These are phyloP conservation scores for Cheilosia grossa DNA, from an alignment of 2,888 invertebrate genomes.

Conservation along the genomic window DNA sequence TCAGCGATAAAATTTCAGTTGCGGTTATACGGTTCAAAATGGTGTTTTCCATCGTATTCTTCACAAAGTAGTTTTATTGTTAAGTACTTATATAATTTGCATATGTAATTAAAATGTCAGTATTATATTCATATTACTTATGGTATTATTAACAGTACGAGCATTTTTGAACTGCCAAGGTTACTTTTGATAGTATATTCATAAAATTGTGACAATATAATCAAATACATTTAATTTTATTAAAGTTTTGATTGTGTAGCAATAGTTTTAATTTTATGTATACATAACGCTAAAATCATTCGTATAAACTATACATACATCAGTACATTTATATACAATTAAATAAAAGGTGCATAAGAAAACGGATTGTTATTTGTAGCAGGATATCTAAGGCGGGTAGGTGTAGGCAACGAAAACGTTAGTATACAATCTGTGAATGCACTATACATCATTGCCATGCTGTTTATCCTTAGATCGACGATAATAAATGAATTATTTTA, in stretches of 20 bases:
- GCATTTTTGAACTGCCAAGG: constrained; percentile 23
- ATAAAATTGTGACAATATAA: constrained; percentile 63
- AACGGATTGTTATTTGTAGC: neutral
- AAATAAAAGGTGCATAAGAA: constrained; percentile 8
- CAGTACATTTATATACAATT: constrained; percentile 14
- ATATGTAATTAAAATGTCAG: constrained; percentile 7
- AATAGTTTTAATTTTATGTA: constrained; percentile 42
- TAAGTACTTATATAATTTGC: neutral
- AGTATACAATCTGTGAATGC: too few relatives aligned
- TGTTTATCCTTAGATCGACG: too few relatives aligned
- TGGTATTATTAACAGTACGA: constrained; percentile 28
- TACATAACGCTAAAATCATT: constrained; percentile 16
- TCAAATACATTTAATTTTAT: constrained; percentile 33
- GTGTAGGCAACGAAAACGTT: too few relatives aligned
- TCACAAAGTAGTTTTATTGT: constrained; percentile 20
- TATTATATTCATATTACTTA: constrained; percentile 20
- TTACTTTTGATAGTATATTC: constrained; percentile 43
- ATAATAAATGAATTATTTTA: too few relatives aligned
- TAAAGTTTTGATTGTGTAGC: constrained; percentile 23
- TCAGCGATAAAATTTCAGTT: constrained; percentile 49
- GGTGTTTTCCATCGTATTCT: constrained; percentile 14
- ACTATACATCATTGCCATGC: too few relatives aligned
- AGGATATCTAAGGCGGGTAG: neutral
- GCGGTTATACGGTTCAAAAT: constrained; percentile 20
- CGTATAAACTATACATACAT: constrained; percentile 11